Evolutionary conservation across 2,113 vertebrate species (phyloP).

Genomic region (Himantopus leucocephalus): DNA sequence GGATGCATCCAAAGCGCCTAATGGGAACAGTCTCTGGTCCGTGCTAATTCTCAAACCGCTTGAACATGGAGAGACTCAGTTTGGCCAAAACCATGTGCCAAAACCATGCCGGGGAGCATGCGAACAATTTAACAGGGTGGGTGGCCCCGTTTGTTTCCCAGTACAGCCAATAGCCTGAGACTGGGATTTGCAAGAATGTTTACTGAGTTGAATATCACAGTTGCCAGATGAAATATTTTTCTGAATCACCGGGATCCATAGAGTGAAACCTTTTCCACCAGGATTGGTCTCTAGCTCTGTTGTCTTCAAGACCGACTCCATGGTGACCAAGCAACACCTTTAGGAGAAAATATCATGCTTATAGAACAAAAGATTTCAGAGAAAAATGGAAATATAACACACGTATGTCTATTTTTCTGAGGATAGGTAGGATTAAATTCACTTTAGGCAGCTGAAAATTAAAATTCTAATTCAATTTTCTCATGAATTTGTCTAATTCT

Average conservation of each 20-base stretch:
- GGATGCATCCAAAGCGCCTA: background rate
- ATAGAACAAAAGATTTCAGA: background rate
- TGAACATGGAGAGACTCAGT: background rate
- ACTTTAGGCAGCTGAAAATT: background rate
- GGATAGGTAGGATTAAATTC: background rate
- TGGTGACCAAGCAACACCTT: background rate
- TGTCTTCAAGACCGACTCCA: background rate
- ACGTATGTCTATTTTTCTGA: background rate
- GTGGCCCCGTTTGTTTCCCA: background rate
- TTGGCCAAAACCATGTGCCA: background rate
- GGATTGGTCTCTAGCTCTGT: background rate
- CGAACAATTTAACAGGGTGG: rapidly evolving
- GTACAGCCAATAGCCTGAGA: background rate
- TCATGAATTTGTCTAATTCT: background rate
- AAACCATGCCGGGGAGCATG: background rate
- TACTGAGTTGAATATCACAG: background rate
- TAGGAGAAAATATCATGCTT: background rate
- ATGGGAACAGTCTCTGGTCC: background rate
- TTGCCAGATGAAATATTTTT: background rate
- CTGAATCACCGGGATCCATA: background rate
- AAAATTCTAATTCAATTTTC: background rate
- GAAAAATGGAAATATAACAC: background rate
- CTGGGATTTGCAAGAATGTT: background rate
- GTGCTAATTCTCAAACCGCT: background rate
- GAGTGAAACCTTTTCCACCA: background rate